These are phyloP conservation scores for Gibbula magus DNA, from an alignment of 2,888 invertebrate species.

Conservation along the genomic window DNA sequence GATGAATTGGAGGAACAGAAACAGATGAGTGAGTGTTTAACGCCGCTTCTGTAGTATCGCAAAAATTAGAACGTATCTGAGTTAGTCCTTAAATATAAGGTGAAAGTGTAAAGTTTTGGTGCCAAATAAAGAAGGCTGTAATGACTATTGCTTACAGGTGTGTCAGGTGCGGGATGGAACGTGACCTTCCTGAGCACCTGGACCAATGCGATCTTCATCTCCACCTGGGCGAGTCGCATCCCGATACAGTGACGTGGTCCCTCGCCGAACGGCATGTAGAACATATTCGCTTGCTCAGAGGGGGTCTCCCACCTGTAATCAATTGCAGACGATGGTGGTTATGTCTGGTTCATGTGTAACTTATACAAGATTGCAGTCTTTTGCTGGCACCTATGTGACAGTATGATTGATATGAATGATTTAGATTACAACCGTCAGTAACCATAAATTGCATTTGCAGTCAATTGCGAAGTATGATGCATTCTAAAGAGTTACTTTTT, in stretches of 20 bases:
- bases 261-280: conserved; percentile 14
- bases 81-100: not conserved
- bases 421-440: not conserved
- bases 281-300: not conserved
- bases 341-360: too few relatives aligned
- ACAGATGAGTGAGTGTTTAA: not conserved
- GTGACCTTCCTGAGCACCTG: conserved; percentile 5
- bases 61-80: too few relatives aligned
- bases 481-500: too few relatives aligned
- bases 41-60: too few relatives aligned
- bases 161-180: conserved; percentile 6
- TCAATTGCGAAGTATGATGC: too few relatives aligned
- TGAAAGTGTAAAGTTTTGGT: not conserved
- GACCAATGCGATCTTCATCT: conserved; percentile 23
- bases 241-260: conserved; percentile 29
- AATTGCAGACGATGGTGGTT: not conserved
- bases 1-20: not conserved
- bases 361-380: not conserved
- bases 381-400: not conserved
- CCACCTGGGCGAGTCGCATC: conserved; percentile 28
- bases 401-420: not conserved
- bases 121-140: not conserved
- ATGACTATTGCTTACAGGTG: too few relatives aligned
- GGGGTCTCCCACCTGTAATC: conserved; percentile 22
- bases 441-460: too few relatives aligned